These are phyloP conservation scores for Drosophila lacertosa DNA, from an alignment of 1,140 invertebrate species.

Conservation along the genomic window DNA sequence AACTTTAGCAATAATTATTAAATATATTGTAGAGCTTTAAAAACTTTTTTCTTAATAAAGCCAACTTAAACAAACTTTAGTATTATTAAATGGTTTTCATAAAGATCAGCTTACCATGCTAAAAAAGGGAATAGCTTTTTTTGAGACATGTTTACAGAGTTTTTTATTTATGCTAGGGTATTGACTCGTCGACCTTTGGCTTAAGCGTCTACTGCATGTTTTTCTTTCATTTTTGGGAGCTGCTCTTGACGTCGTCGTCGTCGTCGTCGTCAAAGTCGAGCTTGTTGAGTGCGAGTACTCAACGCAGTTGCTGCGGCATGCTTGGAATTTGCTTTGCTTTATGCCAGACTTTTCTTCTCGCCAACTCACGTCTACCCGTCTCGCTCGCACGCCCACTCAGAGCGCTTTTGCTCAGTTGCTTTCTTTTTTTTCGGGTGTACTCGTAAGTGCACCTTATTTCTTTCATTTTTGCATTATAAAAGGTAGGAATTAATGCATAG, in stretches of 20 bases:
- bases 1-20: no score
- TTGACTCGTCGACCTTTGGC: no score
- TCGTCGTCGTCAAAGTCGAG: slow-evolving; percentile 37
- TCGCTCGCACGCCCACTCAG: neutral
- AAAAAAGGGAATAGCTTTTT: no score
- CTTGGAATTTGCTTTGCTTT: slow-evolving; percentile 82
- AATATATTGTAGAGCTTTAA: no score
- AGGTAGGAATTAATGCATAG: slow-evolving; percentile 79
- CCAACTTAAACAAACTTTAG: no score
- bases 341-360: slow-evolving; percentile 40
- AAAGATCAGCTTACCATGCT: no score
- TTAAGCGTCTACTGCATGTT: no score
- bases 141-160: no score
- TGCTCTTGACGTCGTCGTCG: slow-evolving; percentile 60
- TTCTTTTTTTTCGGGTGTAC: slow-evolving; percentile 24
- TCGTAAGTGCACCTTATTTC: slow-evolving; percentile 47
- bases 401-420: slow-evolving; percentile 12
- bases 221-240: slow-evolving; percentile 50
- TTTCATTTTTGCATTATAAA: slow-evolving; percentile 77
- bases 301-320: slow-evolving; percentile 65
- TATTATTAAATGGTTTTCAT: no score
- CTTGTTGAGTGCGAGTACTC: slow-evolving; percentile 71
- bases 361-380: neutral
- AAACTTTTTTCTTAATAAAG: no score
- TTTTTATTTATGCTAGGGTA: no score